Evolutionary conservation across 2,888 invertebrate species (phyloP), one percentile per base, ranked within the genome.

Genomic region (Eilema caniola): DNA sequence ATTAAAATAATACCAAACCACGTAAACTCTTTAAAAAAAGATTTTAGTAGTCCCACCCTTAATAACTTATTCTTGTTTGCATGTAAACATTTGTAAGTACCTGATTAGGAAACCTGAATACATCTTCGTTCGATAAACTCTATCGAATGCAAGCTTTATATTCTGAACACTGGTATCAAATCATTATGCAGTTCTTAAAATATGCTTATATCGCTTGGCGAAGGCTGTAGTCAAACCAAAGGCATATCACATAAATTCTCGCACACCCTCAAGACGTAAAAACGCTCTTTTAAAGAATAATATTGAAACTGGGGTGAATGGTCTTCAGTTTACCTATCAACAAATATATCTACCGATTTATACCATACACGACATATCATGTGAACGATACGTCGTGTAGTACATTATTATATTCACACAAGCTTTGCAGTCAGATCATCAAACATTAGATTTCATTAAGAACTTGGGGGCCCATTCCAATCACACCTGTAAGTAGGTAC

Each of bases 91-190:
- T 23, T 60, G 23, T 20, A 62, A 47, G 70, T 66, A 59, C 56
- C 66, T 56, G 28, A 74, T 71, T 74, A 70, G 64, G 62, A 71
- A 66, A 24, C 67, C 61, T 66, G 67, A 78, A 56, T 77, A 80
- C 72, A 82, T 66, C 62, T 41, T 28, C 62, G 77, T 76, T 76
- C 69, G 16, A 65, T 23, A 75, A 82, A 69, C 72, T 71, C 71
- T 41, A 31, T 68, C 69, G 59, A 75, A 81, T 74, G 73, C 70
- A 75, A 66, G 68, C 72, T 73, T 69, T 66, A 74, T 65, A 77
- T 62, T 62, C 64, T 65, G 82, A 73, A 81, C 79, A 81, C 79
- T 76, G 70, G 77, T 76, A 72, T 20, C 57, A 31, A 16, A 71
- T 66, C 47, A 77, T 70, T 77, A 79, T 77, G 75, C 73, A 70